Percentiles rank a stretch among this genome's conserved stretches.
These are phyloP conservation scores for Pantelozetes paolii DNA, from an alignment of 2,888 invertebrate species.

Conservation along the genomic window DNA sequence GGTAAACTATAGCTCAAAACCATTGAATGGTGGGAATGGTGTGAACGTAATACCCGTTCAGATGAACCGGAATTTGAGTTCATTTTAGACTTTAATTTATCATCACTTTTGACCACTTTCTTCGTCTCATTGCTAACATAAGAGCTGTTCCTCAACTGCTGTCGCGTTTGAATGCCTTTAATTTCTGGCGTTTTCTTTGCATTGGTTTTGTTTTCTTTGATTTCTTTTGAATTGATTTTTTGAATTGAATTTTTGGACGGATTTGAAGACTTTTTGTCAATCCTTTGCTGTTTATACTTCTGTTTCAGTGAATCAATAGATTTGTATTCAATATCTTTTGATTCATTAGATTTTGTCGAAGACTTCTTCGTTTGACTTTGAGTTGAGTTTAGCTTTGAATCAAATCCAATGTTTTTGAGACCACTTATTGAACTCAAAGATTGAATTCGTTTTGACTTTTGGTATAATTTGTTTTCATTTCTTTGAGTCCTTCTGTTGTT, in stretches of 20 bases:
- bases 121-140: neutral
- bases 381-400: neutral
- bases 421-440: neutral
- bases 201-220: constrained; percentile 21
- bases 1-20: neutral
- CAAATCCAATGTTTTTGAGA: neutral
- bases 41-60: neutral
- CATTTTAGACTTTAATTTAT: neutral
- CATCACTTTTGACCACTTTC: neutral
- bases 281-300: constrained; percentile 62
- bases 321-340: constrained; percentile 31
- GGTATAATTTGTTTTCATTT: neutral
- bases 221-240: constrained; percentile 14
- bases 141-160: constrained; percentile 13
- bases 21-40: neutral
- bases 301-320: constrained; percentile 60
- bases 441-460: neutral
- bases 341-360: neutral
- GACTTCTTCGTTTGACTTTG: constrained; percentile 11
- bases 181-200: neutral
- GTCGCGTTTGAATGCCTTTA: constrained; percentile 17
- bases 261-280: constrained; percentile 56
- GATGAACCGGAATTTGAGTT: neutral
- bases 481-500: constrained; percentile 9
- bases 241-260: neutral